Percentiles rank a stretch among this genome's conserved stretches.
These are phyloP conservation scores for Diuraphis noxia DNA, from an alignment of 1,140 invertebrate genomes.

Conservation along the genomic window DNA sequence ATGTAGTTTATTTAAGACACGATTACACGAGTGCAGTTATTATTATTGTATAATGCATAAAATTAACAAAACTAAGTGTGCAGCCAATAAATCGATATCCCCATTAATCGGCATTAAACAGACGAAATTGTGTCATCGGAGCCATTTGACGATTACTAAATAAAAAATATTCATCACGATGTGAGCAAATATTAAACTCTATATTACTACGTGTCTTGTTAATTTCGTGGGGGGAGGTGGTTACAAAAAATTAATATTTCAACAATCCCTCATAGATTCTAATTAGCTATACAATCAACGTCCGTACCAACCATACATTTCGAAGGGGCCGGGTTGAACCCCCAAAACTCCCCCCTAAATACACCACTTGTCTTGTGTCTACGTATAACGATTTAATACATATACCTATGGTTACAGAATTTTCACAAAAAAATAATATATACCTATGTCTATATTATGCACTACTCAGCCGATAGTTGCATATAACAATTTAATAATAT, in stretches of 20 bases:
- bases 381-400: too few relatives aligned
- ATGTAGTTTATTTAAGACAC: neutral
- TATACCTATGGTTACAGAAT: neutral
- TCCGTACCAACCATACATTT: too few relatives aligned
- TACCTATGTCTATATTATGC: neutral
- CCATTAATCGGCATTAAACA: neutral
- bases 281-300: too few relatives aligned
- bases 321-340: too few relatives aligned
- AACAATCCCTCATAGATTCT: too few relatives aligned
- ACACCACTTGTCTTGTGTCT: too few relatives aligned
- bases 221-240: too few relatives aligned
- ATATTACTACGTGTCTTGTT: neutral
- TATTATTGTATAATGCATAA: neutral
- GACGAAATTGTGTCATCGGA: neutral
- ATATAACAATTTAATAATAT: neutral
- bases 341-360: too few relatives aligned
- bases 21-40: neutral
- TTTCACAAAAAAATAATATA: neutral
- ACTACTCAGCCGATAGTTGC: neutral
- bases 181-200: neutral
- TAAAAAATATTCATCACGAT: neutral
- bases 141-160: neutral
- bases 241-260: too few relatives aligned
- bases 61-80: neutral
- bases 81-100: conserved; percentile 7